phyloP scores from a whole-genome alignment of 2,888 invertebrate genomes.

The Polia nebulosa region DNA sequence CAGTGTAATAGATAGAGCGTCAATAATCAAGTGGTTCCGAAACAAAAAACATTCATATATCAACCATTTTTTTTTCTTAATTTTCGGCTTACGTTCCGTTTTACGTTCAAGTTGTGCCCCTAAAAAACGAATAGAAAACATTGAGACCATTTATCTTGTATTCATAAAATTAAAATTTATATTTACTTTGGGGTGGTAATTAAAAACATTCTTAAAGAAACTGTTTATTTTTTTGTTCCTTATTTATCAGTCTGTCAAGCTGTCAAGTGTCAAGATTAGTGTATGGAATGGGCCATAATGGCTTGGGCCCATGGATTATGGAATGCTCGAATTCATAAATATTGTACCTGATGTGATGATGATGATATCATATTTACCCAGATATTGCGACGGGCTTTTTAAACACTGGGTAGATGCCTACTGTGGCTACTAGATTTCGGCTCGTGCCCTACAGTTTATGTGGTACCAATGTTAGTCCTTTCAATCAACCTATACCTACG shows the following conservation, averaged over 20 bases:
- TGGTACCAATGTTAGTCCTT: background rate
- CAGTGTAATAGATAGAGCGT: background rate
- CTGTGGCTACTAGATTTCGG: background rate
- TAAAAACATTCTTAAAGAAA: background rate
- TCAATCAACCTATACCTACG: background rate
- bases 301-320: no score
- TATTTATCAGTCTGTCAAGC: background rate
- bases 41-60: background rate
- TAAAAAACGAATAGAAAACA: background rate
- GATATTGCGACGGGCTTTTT: background rate
- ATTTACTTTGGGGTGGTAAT: background rate
- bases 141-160: background rate
- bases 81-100: constrained; percentile 26
- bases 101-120: background rate
- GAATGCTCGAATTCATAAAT: background rate
- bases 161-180: background rate
- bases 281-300: constrained; percentile 5
- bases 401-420: background rate
- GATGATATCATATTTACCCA: background rate
- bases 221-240: background rate
- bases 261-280: constrained; percentile 29
- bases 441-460: background rate
- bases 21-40: background rate
- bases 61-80: background rate
- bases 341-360: background rate